A percentile compares a stretch with the other conserved stretches of the same genome.
phyloP scores from a whole-genome alignment of 2,113 vertebrate genomes.

The Myotis brandtii region DNA sequence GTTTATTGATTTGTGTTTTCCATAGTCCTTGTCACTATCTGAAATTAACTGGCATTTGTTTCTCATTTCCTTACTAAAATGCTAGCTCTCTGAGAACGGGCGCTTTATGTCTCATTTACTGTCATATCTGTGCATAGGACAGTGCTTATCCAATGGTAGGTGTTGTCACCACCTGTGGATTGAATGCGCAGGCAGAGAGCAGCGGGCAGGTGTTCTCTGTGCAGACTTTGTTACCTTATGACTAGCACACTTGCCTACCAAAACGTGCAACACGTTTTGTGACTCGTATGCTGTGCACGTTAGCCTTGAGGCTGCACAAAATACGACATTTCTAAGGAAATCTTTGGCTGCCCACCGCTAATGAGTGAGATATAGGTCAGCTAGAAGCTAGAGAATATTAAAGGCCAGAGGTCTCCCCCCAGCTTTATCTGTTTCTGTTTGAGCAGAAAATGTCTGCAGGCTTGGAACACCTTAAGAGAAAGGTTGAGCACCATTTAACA shows the following conservation, averaged over 20 bases:
- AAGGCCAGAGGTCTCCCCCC: slow-evolving; percentile 52
- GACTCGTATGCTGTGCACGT: neutral
- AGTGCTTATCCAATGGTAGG: neutral
- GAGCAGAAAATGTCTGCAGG: slow-evolving; percentile 24
- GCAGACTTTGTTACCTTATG: neutral
- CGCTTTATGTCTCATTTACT: neutral
- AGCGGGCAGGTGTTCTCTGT: neutral
- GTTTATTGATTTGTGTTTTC: neutral
- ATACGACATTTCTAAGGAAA: slow-evolving; percentile 60
- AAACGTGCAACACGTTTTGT: neutral
- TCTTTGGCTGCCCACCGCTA: slow-evolving; percentile 29
- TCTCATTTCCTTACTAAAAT: neutral
- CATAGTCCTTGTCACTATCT: neutral
- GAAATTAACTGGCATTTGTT: neutral
- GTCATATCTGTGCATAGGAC: neutral
- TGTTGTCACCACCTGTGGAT: neutral
- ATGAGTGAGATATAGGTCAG: slow-evolving; percentile 71
- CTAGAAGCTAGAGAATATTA: slow-evolving; percentile 66
- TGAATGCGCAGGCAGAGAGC: neutral
- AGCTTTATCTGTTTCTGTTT: neutral
- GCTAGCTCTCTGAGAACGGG: neutral
- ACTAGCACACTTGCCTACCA: neutral
- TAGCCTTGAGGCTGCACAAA: slow-evolving; percentile 40
- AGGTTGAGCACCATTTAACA: slow-evolving; percentile 30
- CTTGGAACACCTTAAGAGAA: neutral